Base-by-base conservation (phyloP, 2,797 vertebrate genomes). In the Hybognathus amarus region DNA sequence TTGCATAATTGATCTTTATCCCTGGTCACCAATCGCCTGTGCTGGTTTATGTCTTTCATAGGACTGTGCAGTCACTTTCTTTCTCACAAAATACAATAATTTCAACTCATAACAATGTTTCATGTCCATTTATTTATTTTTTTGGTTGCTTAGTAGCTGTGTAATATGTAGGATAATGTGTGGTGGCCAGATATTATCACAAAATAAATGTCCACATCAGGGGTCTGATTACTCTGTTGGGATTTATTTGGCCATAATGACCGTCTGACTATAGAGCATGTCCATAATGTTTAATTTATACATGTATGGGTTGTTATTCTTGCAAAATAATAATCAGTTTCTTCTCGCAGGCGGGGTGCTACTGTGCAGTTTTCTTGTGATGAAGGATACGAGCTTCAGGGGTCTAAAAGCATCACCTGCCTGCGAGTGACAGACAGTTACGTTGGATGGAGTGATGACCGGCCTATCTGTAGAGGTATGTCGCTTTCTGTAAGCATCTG, bases 361-460 rank as follows among this genome's bases (percentile, higher is more conserved):
- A 98, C 97, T 0, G 95, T 99, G 91, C 98, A 99, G 91, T 99
- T 98, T 92, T 96, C 97, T 92, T 99, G 98, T 81, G 97, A 97
- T 0, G 98, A 99, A 89, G 97, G 98, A 88, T 99, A 99, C 18
- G 98, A 99, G 88, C 94, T 99, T 78, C 98, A 99, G 90, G 98
- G 98, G 67, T 99, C 98, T 83, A 99, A 97, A 91, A 97, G 97
- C 94, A 98, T 99, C 95, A 98, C 96, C 91, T 99, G 98, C 81
- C 96, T 99, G 93, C 92, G 96, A 85, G 97, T 99, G 90, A 99
- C 97, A 0, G 98, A 99, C 94, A 96, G 98, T 90, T 98, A 98
- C 22, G 97, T 98, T 0, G 98, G 98, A 20, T 99, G 98, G 98
- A 99, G 97, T 36, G 98, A 99, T 89, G 98, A 99, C 88, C 93